These are phyloP conservation scores for Phymanthus crucifer DNA, from an alignment of 92 coral and sea anemone species.

Conservation along the genomic window DNA sequence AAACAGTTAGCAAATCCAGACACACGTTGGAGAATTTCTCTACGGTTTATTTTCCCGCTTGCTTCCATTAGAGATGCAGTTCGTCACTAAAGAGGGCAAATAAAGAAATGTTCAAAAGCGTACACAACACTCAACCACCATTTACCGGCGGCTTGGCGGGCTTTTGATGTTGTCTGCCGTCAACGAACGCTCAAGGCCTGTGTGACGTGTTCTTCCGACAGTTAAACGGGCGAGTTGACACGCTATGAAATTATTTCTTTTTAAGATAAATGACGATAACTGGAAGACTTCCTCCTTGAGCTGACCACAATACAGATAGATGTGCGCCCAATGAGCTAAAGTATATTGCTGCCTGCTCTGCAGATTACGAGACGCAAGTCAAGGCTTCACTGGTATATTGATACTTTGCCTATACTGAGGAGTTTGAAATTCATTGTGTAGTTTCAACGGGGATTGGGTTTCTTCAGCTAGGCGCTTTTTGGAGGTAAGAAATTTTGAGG, in stretches of 20 bases:
- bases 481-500: too few species aligned
- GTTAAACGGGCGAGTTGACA: background rate
- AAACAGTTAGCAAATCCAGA: background rate
- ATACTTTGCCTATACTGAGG: too few species aligned
- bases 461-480: too few species aligned
- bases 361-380: background rate
- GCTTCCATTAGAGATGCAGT: background rate
- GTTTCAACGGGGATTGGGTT: too few species aligned
- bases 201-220: slow-evolving; percentile 1
- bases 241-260: background rate
- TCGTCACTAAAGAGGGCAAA: background rate
- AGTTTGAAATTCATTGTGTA: too few species aligned
- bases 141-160: background rate
- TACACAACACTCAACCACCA: background rate
- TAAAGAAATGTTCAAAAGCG: background rate
- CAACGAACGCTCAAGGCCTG: background rate
- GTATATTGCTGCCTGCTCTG: background rate
- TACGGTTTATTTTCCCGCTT: background rate
- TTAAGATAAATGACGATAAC: background rate
- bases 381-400: too few species aligned
- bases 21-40: background rate
- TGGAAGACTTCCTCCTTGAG: background rate
- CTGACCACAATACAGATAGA: background rate
- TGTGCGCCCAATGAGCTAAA: background rate
- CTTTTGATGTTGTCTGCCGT: background rate